phyloP scores from a whole-genome alignment of 2,797 vertebrate species.

The Melanotaenia parkinsoni region DNA sequence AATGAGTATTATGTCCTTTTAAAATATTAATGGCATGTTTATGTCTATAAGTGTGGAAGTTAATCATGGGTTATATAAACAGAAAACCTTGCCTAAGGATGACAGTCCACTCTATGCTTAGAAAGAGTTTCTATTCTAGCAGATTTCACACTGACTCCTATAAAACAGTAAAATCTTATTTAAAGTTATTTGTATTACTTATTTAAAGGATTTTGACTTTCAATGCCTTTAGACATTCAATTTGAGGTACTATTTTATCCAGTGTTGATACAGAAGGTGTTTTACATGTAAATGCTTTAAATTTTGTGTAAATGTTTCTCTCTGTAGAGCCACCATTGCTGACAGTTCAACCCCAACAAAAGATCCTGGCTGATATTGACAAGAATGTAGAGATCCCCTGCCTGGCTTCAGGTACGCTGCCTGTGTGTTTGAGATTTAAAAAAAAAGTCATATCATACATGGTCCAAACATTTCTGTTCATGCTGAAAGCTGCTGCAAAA shows the following conservation, averaged over 20 bases:
- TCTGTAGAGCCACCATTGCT: conserved; percentile 88
- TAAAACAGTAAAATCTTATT: not conserved
- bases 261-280: conserved; percentile 6
- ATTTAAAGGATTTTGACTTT: not conserved
- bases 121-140: conserved; percentile 25
- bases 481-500: not conserved
- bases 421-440: not conserved
- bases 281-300: conserved; percentile 12
- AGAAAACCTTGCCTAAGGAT: conserved; percentile 31
- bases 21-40: conserved; percentile 31
- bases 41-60: conserved; percentile 49
- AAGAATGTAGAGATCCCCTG: conserved; percentile 89
- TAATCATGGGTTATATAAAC: conserved; percentile 41
- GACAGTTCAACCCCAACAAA: conserved; percentile 83
- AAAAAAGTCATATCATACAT: not conserved
- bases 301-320: conserved; percentile 3
- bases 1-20: conserved; percentile 39
- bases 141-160: not conserved
- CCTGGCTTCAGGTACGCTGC: conserved; percentile 85
- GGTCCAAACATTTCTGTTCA: not conserved
- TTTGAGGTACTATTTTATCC: conserved; percentile 3
- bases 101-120: conserved; percentile 33
- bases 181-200: not conserved
- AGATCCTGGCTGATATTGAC: conserved; percentile 86
- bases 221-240: not conserved